These are phyloP conservation scores for Lagopus muta DNA, from an alignment of 2,113 vertebrate species.

Conservation along the genomic window DNA sequence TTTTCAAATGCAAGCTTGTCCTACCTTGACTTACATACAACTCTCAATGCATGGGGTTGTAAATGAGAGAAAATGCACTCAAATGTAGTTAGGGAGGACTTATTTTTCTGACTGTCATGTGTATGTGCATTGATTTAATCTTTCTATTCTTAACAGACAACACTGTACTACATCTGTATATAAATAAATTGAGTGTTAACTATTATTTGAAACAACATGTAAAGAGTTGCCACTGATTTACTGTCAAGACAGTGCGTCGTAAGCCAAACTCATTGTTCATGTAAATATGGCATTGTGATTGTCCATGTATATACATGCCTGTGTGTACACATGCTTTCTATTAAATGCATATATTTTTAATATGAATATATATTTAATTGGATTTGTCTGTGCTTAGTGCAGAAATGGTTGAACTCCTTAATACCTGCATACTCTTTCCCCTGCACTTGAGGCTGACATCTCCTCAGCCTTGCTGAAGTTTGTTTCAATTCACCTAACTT, in stretches of 20 bases:
- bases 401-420: background rate
- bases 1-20: background rate
- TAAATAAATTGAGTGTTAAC: slow-evolving; percentile 52
- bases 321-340: background rate
- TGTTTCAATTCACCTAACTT: background rate
- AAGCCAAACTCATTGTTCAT: background rate
- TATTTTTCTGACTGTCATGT: background rate
- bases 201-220: background rate
- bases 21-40: background rate
- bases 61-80: background rate
- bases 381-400: background rate
- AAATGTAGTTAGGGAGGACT: background rate
- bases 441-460: background rate
- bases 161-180: background rate
- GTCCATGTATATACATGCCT: rapidly evolving
- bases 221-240: background rate
- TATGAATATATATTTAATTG: background rate
- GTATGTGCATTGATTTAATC: background rate
- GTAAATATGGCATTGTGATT: background rate
- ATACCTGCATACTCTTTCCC: background rate
- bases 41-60: too few species aligned
- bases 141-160: background rate
- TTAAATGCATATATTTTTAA: background rate
- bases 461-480: background rate
- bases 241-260: background rate